Evolutionary conservation across 2,113 vertebrate genomes (phyloP), one percentile per base, ranked within the genome.

Genomic region (Pungitius pungitius): DNA sequence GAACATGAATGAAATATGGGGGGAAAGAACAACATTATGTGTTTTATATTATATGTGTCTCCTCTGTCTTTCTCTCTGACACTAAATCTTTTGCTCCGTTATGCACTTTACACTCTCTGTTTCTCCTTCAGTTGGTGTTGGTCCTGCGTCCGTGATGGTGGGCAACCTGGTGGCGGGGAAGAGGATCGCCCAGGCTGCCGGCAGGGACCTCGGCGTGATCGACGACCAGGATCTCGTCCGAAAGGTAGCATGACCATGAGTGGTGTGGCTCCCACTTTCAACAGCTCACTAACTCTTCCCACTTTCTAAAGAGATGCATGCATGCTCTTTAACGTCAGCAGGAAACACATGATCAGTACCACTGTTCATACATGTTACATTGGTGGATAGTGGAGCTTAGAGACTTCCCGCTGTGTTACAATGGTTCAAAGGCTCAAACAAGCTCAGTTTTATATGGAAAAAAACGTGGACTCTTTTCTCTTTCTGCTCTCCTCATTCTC

Each of bases 141-240:
- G 97, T 77, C 97, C 97, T 80, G 98, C 97, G 22, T 99, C 97
- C 43, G 96, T 99, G 85, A 95, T 99, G 95, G 96, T 99, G 86
- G 98, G 98, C 35, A 99, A 99, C 88, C 94, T 99, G 91, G 97
- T 99, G 76, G 97, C 98, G 72, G 98, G 97, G 80, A 99, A 99
- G 91, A 93, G 98, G 59, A 98, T 99, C 1, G 98, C 98, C 69
- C 97, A 99, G 89, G 98, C 98, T 61, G 93, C 96, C n/a, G 98
- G 98, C 43, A 94, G 97, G 85, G 97, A 99, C 81, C 94, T 99
- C 11, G 97, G 97, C 57, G 95, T 98, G 84, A 95, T 96, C 35
- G 98, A 99, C 85, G 97, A 99, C 89, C 97, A 98, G 40, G 97
- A 99, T 85, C 94, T 97, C 11, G 95, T 97, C 42, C 95, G 95